A percentile compares a stretch with the other conserved stretches of the same genome.
phyloP scores from a whole-genome alignment of 2,888 invertebrate genomes.

The Drosophila picticornis region DNA sequence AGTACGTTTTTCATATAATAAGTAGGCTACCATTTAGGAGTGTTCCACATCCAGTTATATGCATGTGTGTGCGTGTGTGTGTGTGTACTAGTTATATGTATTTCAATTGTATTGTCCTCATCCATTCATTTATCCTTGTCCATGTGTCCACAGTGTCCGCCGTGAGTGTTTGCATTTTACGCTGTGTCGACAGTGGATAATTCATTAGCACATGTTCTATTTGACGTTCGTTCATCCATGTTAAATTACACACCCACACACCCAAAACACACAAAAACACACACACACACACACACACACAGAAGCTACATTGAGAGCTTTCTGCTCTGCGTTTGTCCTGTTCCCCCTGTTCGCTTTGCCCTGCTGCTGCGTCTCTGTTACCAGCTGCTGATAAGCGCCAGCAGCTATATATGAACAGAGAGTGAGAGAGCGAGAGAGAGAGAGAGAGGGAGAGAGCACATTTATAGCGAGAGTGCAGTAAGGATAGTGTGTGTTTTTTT shows the following conservation, averaged over 20 bases:
- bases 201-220: slow-evolving; percentile 78
- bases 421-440: slow-evolving; percentile 12
- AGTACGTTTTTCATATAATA: slow-evolving; percentile 34
- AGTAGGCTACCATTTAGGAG: slow-evolving; percentile 53
- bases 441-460: slow-evolving; percentile 5
- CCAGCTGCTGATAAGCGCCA: slow-evolving; percentile 44
- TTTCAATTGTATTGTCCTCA: slow-evolving; percentile 17
- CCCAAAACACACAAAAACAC: background rate
- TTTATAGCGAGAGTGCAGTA: slow-evolving; percentile 30
- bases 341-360: background rate
- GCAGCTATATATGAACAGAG: slow-evolving; percentile 15
- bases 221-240: slow-evolving; percentile 78
- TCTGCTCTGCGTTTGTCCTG: slow-evolving; percentile 31
- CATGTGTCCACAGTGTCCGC: slow-evolving; percentile 48
- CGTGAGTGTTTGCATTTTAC: slow-evolving; percentile 74
- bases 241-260: slow-evolving; percentile 43
- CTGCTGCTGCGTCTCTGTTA: slow-evolving; percentile 63
- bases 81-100: slow-evolving; percentile 6
- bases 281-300: slow-evolving; percentile 27
- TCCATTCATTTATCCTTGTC: slow-evolving; percentile 37
- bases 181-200: slow-evolving; percentile 75
- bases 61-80: slow-evolving; percentile 4
- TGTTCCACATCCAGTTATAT: slow-evolving; percentile 42
- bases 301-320: slow-evolving; percentile 19
- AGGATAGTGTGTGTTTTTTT: slow-evolving; percentile 35